These are phyloP conservation scores for Pantherophis alleghaniensis DNA, from an alignment of 2,797 vertebrate species.

Conservation along the genomic window DNA sequence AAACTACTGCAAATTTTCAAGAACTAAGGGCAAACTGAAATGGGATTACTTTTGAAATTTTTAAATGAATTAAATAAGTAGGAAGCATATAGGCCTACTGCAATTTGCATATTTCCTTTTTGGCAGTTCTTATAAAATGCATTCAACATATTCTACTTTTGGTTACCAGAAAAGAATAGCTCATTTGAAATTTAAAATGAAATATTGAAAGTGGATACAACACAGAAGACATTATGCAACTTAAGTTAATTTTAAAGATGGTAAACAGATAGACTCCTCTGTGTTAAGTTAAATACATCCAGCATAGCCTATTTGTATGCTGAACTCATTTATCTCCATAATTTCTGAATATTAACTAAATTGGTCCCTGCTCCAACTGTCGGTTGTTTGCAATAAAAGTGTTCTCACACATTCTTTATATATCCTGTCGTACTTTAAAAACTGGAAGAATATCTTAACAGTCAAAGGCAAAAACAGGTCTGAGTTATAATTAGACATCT, in stretches of 20 bases:
- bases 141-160: background rate
- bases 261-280: background rate
- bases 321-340: background rate
- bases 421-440: slow-evolving; percentile 32
- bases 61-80: background rate
- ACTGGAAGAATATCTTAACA: slow-evolving; percentile 38
- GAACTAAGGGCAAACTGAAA: slow-evolving; percentile 2
- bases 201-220: background rate
- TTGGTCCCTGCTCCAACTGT: slow-evolving; percentile 20
- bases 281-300: background rate
- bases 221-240: background rate
- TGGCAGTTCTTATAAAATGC: background rate
- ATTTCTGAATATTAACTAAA: slow-evolving; percentile 32
- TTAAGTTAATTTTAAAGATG: background rate
- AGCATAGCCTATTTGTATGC: background rate
- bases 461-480: slow-evolving; percentile 18
- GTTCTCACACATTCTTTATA: slow-evolving; percentile 20
- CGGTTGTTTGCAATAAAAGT: background rate
- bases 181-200: background rate
- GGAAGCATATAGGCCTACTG: background rate
- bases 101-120: background rate
- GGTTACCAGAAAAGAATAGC: background rate
- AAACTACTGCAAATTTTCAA: slow-evolving; percentile 33
- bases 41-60: background rate
- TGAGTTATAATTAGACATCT: slow-evolving; percentile 39